Base-by-base conservation (phyloP, 1,140 invertebrate genomes). In the Chelonus insularis region DNA sequence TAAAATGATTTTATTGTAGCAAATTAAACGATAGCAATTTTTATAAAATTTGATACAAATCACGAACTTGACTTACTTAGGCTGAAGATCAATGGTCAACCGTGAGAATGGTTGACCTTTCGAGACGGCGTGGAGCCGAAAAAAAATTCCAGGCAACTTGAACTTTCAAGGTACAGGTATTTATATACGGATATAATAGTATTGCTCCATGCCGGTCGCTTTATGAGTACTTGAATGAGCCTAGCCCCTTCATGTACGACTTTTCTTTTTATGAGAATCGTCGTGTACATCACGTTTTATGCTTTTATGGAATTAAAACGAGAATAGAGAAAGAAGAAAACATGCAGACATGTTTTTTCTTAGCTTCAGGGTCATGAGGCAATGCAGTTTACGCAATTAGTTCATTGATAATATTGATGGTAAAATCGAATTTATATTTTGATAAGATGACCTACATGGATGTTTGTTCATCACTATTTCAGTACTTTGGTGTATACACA, bases 261-360 rank as follows among this genome's bases (percentile, higher is more conserved):
- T 8, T 47, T 47, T 51, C 9, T 51, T 29, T 25, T 20, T 51
- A 8, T 6, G 7, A 32, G 18, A 6, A 8, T 1, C 29, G 29
- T 32, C 20, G 3, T 48, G 23, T 48, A 23, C 21, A 48, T 25
- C 21, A 37, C 50, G 34, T 52, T 52, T 52, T 52, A 37, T 52
- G 34, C 32, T 11, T 52, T 52, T 52, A 52, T 52, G 41, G 55
- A 57, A 45, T 57, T 29, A 18, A 57, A 34, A 37, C 34, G 18
- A 21, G 21, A 12, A 32, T 6, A 52, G 18, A 36, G 50, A 36
- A n/a, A 34, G 21, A 52, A 8, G 20, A 12, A 36, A 54, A 23
- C 29, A 20, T 11, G 29, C 12, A n/a, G 32, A 39, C 25, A 29
- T 29, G 25, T 29, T 29, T 37, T 12, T 37, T 11, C 11, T 37